phyloP scores from a whole-genome alignment of 1,140 invertebrate species.

The Macrotrachela quadricornifera region DNA sequence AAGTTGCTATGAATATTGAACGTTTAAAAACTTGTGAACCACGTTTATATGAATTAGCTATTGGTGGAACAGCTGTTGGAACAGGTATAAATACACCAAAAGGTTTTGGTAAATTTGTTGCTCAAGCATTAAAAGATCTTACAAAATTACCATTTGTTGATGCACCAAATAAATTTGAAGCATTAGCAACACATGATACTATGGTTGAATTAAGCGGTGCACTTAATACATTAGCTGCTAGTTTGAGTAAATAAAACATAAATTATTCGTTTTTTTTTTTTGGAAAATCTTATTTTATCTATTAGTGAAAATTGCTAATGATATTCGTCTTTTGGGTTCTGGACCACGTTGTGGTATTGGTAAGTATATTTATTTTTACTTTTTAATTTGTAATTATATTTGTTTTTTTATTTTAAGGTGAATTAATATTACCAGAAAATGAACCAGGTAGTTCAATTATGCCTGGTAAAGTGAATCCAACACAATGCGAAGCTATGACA shows the following conservation, averaged over 20 bases:
- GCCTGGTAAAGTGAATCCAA: conserved; percentile 99
- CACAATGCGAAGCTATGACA: conserved; percentile 91
- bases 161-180: conserved; percentile 95
- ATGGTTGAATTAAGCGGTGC: conserved; percentile 85
- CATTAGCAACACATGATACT: conserved; percentile 73
- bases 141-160: conserved; percentile 57
- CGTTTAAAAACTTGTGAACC: conserved; percentile 64
- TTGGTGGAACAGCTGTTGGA: conserved; percentile 86
- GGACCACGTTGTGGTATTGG: conserved; percentile 89
- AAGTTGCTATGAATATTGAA: conserved; percentile 63
- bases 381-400: no score
- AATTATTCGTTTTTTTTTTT: no score
- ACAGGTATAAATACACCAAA: conserved; percentile 69
- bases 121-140: conserved; percentile 46
- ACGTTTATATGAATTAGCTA: conserved; percentile 59
- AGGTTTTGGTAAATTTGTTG: conserved; percentile 65
- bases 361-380: no score
- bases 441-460: conserved; percentile 97
- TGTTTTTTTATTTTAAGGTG: no score
- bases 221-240: conserved; percentile 71
- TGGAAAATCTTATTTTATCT: no score
- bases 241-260: conserved; percentile 50
- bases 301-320: conserved; percentile 62
- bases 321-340: conserved; percentile 78
- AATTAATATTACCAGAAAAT: conserved; percentile 81